Evolutionary conservation across 2,113 vertebrate species (phyloP), one percentile per base, ranked within the genome.

Genomic region (Salvelinus namaycush): DNA sequence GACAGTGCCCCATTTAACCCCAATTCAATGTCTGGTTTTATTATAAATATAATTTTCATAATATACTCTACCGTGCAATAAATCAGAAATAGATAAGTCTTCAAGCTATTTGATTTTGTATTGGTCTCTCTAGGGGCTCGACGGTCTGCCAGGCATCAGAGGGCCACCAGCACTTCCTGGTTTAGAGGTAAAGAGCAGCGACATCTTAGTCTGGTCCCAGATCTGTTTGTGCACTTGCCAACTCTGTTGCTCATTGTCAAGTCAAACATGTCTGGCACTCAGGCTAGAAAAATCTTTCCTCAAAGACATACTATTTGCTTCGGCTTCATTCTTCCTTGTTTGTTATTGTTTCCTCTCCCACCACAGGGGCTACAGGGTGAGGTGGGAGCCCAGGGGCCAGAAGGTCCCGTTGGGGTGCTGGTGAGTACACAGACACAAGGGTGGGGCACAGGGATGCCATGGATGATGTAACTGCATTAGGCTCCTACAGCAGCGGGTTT

Each of bases 281-380:
- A 3, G 39, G 39, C 39, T 44, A 44, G 39, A 44, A 44, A 3
- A 12, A 12, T 44, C 9, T 44, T 44, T 44, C 39, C 39, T 44
- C 39, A 12, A 44, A 44, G 39, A 44, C 39, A 44, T 44, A 44
- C 39, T 9, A 12, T 65, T 68, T 29, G 29, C 16, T 62, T 5
- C 51, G 4, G 29, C 31, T 59, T 44, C 26, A 39, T 60, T 26
- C 48, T 13, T 68, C 67, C 24, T 18, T 62, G 24, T 59, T 51
- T 4, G 24, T 18, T 68, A 20, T 59, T 51, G 9, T 67, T 5
- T 26, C 24, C 22, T 3, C 51, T 26, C 24, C 31, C 16, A 67
- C 59, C 49, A 13, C 73, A 96, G 95, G 96, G 96, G 0, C 72
- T 70, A 20, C 59, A 73, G 1, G 96, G 96, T 59, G 91, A 85